These are phyloP conservation scores for Papilio elwesi DNA, from an alignment of 2,888 invertebrate genomes.

Conservation along the genomic window DNA sequence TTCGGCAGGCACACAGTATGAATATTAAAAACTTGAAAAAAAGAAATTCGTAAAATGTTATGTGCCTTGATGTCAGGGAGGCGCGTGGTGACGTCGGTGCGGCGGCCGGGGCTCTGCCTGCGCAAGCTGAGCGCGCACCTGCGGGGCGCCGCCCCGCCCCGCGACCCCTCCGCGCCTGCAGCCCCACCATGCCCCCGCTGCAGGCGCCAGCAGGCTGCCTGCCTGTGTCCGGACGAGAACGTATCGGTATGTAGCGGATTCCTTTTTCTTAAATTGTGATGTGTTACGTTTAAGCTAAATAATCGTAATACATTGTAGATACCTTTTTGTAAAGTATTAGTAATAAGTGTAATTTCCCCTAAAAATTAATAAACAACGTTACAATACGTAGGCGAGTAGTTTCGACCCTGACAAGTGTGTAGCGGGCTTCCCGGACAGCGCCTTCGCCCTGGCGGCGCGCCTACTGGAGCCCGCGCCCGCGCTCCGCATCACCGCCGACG, in stretches of 20 bases:
- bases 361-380: too few species aligned
- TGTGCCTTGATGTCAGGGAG: conserved; percentile 51
- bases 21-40: too few species aligned
- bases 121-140: conserved; percentile 62
- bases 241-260: conserved; percentile 46
- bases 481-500: conserved; percentile 88
- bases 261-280: too few species aligned
- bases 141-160: conserved; percentile 49
- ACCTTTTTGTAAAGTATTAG: too few species aligned
- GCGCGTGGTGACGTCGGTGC: conserved; percentile 57
- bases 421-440: conserved; percentile 86
- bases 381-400: conserved; percentile 51
- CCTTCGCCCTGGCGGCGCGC: conserved; percentile 88
- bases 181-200: conserved; percentile 43
- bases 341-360: too few species aligned
- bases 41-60: too few species aligned
- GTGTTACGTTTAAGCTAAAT: too few species aligned
- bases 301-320: too few species aligned
- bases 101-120: conserved; percentile 65
- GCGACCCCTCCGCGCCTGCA: conserved; percentile 40
- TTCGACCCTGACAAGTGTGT: conserved; percentile 46
- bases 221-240: conserved; percentile 60
- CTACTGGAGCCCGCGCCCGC: conserved; percentile 92
- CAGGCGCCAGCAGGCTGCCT: conserved; percentile 46
- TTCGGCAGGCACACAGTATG: too few species aligned